phyloP scores from a whole-genome alignment of 2,888 invertebrate species.

The Chaitophorus viminalis region DNA sequence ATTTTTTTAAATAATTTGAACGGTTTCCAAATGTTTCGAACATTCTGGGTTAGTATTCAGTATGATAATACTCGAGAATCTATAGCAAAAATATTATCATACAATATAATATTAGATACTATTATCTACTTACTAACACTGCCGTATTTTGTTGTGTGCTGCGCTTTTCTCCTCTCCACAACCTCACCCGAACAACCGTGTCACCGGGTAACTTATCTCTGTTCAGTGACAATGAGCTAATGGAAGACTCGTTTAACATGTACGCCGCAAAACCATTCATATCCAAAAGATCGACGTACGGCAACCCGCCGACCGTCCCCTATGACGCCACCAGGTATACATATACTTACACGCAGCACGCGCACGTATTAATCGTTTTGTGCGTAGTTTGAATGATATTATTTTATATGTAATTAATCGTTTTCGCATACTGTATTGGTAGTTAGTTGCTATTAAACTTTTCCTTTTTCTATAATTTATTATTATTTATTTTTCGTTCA shows the following conservation, averaged over 20 bases:
- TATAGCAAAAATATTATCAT: no score
- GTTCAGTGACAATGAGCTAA: constrained; percentile 75
- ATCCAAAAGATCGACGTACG: constrained; percentile 56
- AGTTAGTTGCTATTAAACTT: background rate
- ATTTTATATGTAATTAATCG: background rate
- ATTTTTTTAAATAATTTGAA: background rate
- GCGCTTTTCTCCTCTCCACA: constrained; percentile 5
- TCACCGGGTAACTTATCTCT: background rate
- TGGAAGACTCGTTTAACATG: constrained; percentile 78
- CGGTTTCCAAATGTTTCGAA: background rate
- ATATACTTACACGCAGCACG: constrained; percentile 26
- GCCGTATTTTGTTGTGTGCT: constrained; percentile 25
- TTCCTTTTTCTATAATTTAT: background rate
- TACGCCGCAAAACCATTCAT: constrained; percentile 68
- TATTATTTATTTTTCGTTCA: background rate
- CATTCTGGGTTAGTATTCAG: background rate
- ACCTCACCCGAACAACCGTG: background rate
- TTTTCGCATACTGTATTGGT: background rate
- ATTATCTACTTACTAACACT: constrained; percentile 5
- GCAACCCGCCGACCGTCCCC: constrained; percentile 64
- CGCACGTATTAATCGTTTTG: background rate
- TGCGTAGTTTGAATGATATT: constrained; percentile 5
- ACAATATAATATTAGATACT: background rate
- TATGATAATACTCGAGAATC: no score
- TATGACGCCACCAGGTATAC: constrained; percentile 73